Conservation (phyloP, 2,113 vertebrate genomes). For the Nansenia antarctica region DNA sequence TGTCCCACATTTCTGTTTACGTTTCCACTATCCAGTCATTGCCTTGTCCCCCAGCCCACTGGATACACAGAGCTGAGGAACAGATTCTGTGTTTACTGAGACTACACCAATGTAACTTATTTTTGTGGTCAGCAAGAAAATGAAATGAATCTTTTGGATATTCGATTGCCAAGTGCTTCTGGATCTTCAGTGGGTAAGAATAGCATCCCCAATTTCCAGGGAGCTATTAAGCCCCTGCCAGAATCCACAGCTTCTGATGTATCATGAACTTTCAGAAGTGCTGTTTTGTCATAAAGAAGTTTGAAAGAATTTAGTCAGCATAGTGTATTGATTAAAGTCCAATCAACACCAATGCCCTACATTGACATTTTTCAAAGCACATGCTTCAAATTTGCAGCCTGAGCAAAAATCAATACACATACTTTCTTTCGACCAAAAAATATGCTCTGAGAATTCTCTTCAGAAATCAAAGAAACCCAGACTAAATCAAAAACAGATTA, state of each 20-base stretch:
- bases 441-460: conserved; percentile 52
- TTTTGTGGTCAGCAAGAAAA: conserved; percentile 40
- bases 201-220: conserved; percentile 33
- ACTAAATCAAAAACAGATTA: conserved; percentile 43
- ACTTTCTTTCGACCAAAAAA: conserved; percentile 51
- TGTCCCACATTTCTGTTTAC: too few relatives aligned
- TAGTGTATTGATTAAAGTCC: conserved; percentile 56
- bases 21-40: too few relatives aligned
- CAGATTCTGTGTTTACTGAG: not conserved
- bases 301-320: conserved; percentile 49
- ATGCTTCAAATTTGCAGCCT: conserved; percentile 18
- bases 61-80: not conserved
- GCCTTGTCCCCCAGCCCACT: not conserved
- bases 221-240: conserved; percentile 7
- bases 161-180: conserved; percentile 32
- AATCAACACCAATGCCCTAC: conserved; percentile 48
- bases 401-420: conserved; percentile 56
- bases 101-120: conserved; percentile 3
- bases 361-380: conserved; percentile 51
- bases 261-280: conserved; percentile 12
- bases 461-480: conserved; percentile 31
- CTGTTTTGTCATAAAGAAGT: conserved; percentile 41
- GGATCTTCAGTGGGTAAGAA: conserved; percentile 28
- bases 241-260: not conserved
- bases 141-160: conserved; percentile 52